Evolutionary conservation across 2,797 vertebrate species (phyloP), one percentile per base, ranked within the genome.

Genomic region (Momotus momota): DNA sequence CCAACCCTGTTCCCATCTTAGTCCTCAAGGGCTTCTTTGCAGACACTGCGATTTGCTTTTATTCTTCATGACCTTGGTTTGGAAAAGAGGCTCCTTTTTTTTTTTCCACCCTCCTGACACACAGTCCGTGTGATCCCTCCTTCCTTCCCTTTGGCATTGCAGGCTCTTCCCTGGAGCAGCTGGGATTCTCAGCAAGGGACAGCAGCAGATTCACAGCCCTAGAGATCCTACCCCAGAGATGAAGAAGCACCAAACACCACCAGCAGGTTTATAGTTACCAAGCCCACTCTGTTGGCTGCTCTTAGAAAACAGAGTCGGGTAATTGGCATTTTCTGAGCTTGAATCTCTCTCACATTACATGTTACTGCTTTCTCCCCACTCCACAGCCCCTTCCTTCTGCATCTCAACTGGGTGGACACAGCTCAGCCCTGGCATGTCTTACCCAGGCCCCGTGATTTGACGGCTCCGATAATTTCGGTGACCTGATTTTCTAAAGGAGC

Each of bases 1-100:
- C 88, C 94, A 95, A 86, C 62, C 86, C 70, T 71, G 79, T 87
- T 96, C 93, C 84, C 86, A 87, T 85, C 93, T 49, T 31, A 79
- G 79, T 93, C 91, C 93, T 82, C 67, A 73, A 95, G 90, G 93
- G 90, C 67, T 96, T 88, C 93, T 81, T 58, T 60, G 77, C 89
- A 95, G 91, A 85, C 58, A 4, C 75, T 67, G 62, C 7, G 62
- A 86, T 94, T 91, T 83, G 74, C 35, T 86, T 65, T 67, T 58
- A 41, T 40, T 25, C 77, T 55, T 45, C 81, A 89, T 0, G 21
- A 77, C 14, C 54, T n/a, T 67, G 73, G 62, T 73, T 77, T 93
- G 85, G 83, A 81, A 90, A 45, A 75, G 45, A 82, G n/a, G 23
- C 11, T 64, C 26, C 52, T 55, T 55, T 86, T 51, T 54, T 52